These are phyloP conservation scores for Drosophila sproati DNA, from an alignment of 1,140 invertebrate genomes.

Conservation along the genomic window DNA sequence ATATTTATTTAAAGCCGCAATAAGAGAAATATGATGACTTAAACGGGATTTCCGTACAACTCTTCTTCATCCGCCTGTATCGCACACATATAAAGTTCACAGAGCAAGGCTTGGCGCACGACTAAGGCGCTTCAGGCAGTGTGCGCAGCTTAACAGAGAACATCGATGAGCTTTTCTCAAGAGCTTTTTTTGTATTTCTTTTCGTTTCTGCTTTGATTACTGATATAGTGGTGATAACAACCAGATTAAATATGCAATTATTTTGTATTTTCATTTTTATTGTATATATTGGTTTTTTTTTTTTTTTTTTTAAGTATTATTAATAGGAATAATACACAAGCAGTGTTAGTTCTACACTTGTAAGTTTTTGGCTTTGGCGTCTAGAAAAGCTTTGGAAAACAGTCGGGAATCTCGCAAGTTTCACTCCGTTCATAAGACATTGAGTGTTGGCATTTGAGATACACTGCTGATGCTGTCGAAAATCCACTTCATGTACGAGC, in stretches of 20 bases:
- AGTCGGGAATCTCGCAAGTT: not conserved
- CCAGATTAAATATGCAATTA: not conserved
- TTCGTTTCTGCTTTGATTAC: not conserved
- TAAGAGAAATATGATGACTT: conserved; percentile 40
- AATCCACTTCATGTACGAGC: conserved; percentile 86
- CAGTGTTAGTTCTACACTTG: conserved; percentile 21
- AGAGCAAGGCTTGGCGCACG: conserved; percentile 51
- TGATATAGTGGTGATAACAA: not conserved
- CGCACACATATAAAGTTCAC: conserved; percentile 23
- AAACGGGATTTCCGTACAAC: conserved; percentile 47
- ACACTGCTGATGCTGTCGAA: conserved; percentile 37
- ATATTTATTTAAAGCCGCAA: conserved; percentile 35
- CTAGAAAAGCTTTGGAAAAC: conserved; percentile 50
- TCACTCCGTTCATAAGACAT: not conserved
- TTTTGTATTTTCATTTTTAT: conserved; percentile 12
- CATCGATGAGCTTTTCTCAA: conserved; percentile 42
- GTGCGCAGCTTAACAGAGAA: conserved; percentile 27
- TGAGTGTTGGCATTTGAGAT: conserved; percentile 5
- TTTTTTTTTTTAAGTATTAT: not conserved
- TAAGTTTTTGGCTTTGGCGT: conserved; percentile 60
- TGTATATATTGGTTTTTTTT: conserved; percentile 13
- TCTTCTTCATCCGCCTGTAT: not conserved
- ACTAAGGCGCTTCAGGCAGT: conserved; percentile 32
- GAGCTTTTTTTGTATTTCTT: conserved; percentile 30
- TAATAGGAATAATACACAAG: conserved; percentile 20